Conservation (phyloP, 2,888 invertebrate species). For the Yponomeuta cagnagella region DNA sequence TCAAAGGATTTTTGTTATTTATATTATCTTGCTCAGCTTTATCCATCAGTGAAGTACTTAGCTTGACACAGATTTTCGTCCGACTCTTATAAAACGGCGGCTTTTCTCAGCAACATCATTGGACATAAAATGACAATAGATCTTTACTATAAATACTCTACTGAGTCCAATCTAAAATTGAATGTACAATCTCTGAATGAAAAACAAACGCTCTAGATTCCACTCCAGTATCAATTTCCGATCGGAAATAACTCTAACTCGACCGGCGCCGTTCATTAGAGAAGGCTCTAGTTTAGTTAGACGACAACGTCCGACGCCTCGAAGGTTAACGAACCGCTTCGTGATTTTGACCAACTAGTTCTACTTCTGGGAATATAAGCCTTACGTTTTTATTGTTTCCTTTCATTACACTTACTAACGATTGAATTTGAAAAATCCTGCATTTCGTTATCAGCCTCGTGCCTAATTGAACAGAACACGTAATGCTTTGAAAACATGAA, state of each 20-base stretch:
- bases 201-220: not conserved
- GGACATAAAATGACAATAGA: not conserved
- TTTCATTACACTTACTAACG: not conserved
- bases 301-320: not conserved
- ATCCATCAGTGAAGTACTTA: constrained; percentile 4
- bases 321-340: not conserved
- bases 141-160: not conserved
- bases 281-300: not conserved
- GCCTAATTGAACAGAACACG: constrained; percentile 12
- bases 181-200: not conserved
- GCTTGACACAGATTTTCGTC: constrained; percentile 10
- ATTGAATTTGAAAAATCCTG: not conserved
- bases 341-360: not conserved
- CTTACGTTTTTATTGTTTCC: not conserved
- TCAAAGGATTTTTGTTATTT: constrained; percentile 12
- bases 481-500: constrained; percentile 26
- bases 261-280: constrained; percentile 6
- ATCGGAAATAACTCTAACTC: not conserved
- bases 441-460: not conserved
- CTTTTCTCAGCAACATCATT: not conserved
- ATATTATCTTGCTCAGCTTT: constrained; percentile 2
- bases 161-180: not conserved
- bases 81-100: not conserved
- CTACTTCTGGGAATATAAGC: not conserved
- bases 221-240: constrained; percentile 1